Evolutionary conservation across 92 coral and sea anemone species (phyloP).

Genomic region (Heteractis magnifica): DNA sequence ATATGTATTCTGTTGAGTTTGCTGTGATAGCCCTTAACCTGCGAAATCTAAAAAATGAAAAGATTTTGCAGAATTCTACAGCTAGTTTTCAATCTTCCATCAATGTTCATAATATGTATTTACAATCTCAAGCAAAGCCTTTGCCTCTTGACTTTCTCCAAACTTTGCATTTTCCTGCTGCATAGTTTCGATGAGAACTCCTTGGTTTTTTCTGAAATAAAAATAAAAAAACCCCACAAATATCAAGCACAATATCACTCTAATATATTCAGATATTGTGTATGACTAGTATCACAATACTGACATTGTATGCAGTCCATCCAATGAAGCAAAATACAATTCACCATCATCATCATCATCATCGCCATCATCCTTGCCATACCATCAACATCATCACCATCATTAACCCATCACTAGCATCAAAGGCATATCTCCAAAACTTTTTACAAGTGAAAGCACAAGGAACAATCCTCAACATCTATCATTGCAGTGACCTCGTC

Average conservation of each 20-base stretch:
- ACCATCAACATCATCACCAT: neutral
- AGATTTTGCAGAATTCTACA: neutral
- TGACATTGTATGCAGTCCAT: no score
- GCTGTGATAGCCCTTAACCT: slow-evolving; percentile 70
- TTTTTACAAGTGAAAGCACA: no score
- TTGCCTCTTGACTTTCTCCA: slow-evolving; percentile 78
- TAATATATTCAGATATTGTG: no score
- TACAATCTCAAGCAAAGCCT: slow-evolving; percentile 82
- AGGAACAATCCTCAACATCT: neutral
- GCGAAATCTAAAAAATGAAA: slow-evolving; percentile 62
- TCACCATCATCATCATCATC: no score
- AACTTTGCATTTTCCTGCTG: slow-evolving; percentile 96
- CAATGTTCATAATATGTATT: neutral
- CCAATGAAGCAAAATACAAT: no score
- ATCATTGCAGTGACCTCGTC: neutral
- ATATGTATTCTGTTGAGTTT: slow-evolving; percentile 73
- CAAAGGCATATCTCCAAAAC: no score
- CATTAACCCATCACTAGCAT: neutral
- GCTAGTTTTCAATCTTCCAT: neutral
- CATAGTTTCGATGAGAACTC: slow-evolving; percentile 92
- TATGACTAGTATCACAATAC: no score
- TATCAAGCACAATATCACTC: no score
- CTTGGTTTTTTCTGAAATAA: slow-evolving; percentile 80
- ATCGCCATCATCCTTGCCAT: no score
- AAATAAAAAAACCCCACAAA: neutral